Evolutionary conservation across 2,888 invertebrate species (phyloP).

Genomic region (Endomychus coccineus): DNA sequence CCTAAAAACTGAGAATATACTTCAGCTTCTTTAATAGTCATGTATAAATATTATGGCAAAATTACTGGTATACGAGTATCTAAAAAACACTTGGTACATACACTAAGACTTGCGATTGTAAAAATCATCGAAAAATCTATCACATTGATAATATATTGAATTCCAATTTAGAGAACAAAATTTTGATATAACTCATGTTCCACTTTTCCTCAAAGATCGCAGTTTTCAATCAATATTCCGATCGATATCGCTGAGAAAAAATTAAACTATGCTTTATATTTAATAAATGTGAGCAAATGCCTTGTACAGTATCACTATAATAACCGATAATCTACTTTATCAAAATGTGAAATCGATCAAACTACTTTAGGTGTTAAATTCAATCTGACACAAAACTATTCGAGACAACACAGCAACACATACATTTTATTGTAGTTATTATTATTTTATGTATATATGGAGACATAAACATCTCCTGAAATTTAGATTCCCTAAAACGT

Average conservation of each 20-base stretch:
- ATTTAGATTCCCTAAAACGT: too few relatives aligned
- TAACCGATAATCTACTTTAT: too few relatives aligned
- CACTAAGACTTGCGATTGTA: slow-evolving; percentile 54
- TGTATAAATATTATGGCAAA: slow-evolving; percentile 44
- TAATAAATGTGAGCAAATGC: slow-evolving; percentile 34
- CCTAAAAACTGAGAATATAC: slow-evolving; percentile 33
- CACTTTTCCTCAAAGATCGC: not conserved
- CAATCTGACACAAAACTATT: too few relatives aligned
- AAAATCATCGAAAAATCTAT: slow-evolving; percentile 63
- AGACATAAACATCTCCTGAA: too few relatives aligned
- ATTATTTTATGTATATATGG: too few relatives aligned
- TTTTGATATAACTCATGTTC: slow-evolving; percentile 17
- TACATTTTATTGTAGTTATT: too few relatives aligned
- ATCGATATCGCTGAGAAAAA: slow-evolving; percentile 1
- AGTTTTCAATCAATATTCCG: too few relatives aligned
- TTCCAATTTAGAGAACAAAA: slow-evolving; percentile 23
- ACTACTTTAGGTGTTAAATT: too few relatives aligned
- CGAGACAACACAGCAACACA: too few relatives aligned
- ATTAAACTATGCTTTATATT: not conserved
- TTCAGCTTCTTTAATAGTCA: slow-evolving; percentile 30
- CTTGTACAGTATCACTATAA: slow-evolving; percentile 17
- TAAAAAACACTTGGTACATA: slow-evolving; percentile 47
- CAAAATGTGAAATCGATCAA: too few relatives aligned
- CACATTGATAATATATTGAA: slow-evolving; percentile 48
- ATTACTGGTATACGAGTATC: slow-evolving; percentile 47